Conservation (phyloP, 2,888 invertebrate species). For the Drosophila hamatofila region DNA sequence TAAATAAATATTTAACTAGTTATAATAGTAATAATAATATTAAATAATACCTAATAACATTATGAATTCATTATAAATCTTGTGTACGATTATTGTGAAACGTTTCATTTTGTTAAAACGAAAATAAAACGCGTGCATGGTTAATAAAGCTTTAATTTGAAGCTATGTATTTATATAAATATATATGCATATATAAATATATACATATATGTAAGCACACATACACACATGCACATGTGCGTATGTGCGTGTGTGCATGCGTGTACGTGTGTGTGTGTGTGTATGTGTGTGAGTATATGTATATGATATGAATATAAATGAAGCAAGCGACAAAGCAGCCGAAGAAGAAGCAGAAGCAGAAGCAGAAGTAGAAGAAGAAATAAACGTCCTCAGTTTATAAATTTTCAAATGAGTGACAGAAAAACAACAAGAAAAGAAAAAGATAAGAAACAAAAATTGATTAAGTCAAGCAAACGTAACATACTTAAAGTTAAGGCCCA, state of each 20-base stretch:
- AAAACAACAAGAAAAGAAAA: conserved; percentile 2
- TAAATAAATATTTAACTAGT: conserved; percentile 47
- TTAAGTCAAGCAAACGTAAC: conserved; percentile 34
- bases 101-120: conserved; percentile 84
- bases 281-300: conserved; percentile 11
- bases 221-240: conserved; percentile 1
- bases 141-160: conserved; percentile 85
- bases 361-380: conserved; percentile 2
- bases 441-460: conserved; percentile 8
- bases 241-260: neutral
- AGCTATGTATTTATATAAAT: conserved; percentile 80
- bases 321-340: conserved; percentile 34
- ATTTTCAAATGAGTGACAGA: conserved; percentile 82
- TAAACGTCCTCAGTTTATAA: conserved; percentile 83
- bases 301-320: conserved; percentile 30
- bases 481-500: conserved; percentile 68
- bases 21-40: conserved; percentile 37
- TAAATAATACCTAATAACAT: conserved; percentile 35
- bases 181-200: conserved; percentile 58
- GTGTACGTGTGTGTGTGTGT: conserved; percentile 11
- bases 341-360: conserved; percentile 13
- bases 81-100: conserved; percentile 72
- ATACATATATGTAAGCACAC: conserved; percentile 28
- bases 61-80: conserved; percentile 58
- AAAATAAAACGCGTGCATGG: conserved; percentile 84